These are phyloP conservation scores for Kryptolebias ocellatus DNA, from an alignment of 2,797 vertebrate genomes.

Conservation along the genomic window DNA sequence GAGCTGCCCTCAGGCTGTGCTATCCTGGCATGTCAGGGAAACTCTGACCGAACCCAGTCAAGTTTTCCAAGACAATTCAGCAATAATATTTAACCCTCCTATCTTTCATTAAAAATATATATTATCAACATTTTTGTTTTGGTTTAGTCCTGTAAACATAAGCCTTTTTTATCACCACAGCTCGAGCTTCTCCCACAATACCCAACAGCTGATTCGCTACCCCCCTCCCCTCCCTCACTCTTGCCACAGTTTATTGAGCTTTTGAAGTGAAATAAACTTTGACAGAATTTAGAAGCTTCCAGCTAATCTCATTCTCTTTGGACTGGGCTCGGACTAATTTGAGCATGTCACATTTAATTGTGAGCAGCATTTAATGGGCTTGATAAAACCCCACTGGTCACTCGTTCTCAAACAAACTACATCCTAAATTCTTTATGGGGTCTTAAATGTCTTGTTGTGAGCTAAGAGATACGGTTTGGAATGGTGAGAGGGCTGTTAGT, in stretches of 20 bases:
- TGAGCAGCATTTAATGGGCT: conserved; percentile 72
- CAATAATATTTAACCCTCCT: conserved; percentile 48
- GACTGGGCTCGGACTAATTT: conserved; percentile 64
- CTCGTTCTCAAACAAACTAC: conserved; percentile 72
- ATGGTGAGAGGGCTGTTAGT: conserved; percentile 31
- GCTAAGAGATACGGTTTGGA: conserved; percentile 44
- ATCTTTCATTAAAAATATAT: conserved; percentile 24
- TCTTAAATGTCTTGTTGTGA: conserved; percentile 71
- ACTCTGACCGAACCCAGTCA: conserved; percentile 34
- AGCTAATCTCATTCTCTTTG: conserved; percentile 63
- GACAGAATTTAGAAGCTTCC: conserved; percentile 48
- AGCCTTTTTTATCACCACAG: too few relatives aligned
- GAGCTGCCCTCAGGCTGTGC: conserved; percentile 49
- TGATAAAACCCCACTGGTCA: conserved; percentile 75
- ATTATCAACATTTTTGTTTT: conserved; percentile 5
- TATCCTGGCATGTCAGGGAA: conserved; percentile 34
- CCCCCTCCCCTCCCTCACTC: neutral
- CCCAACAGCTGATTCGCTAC: conserved; percentile 3
- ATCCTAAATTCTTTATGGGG: conserved; percentile 76
- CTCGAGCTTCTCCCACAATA: neutral
- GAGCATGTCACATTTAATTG: conserved; percentile 72
- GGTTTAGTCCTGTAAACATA: neutral
- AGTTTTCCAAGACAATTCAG: conserved; percentile 40
- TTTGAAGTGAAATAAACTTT: conserved; percentile 48
- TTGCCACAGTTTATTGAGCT: conserved; percentile 35